Base-by-base conservation (phyloP, 2,113 vertebrate genomes). In the Rattus norvegicus region DNA sequence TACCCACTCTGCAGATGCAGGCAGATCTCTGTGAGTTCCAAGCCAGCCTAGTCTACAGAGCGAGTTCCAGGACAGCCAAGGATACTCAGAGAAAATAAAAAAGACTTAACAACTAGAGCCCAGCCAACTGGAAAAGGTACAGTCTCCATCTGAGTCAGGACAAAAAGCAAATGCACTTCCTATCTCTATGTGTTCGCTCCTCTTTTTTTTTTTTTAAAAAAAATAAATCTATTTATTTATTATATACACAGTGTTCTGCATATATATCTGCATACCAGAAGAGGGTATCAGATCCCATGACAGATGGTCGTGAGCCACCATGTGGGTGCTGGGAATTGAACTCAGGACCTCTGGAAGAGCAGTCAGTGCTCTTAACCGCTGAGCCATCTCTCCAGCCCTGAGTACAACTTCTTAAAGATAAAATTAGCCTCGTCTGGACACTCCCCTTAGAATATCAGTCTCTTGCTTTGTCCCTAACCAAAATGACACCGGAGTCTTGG, bases 401-500 rank as follows among this genome's bases (percentile, higher is more conserved):
- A 43, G 43, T 33, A n/a, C 17, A 54, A 49, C 49, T 30, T 36
- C 49, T 80, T 36, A 19, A 59, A n/a, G 30, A 59, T 81, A 56
- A 80, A 33, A 9, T 20, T 54, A 54, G 33, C 54, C 11, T 81
- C 39, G 79, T 59, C 79, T 11, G 24, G 54, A 39, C 3, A 39
- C 79, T 59, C 59, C 54, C 24, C 36, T 7, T 81, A 54, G 54
- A 59, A n/a, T 59, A 59, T 39, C 59, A 20, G 20, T 59, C 54
- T n/a, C 54, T 81, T 81, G 59, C 77, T 36, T 56, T 80, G 52
- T 56, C 56, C 20, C 5, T n/a, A 59, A 39, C 22, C 54, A 81
- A 81, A 97, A 73, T 30, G 97, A n/a, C 30, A 95, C 30, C 43
- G 76, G 13, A 84, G 24, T 52, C 43, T 43, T 1, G 13, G 39